These are phyloP conservation scores for Dendroctonus valens DNA, from an alignment of 1,140 invertebrate genomes.

Conservation along the genomic window DNA sequence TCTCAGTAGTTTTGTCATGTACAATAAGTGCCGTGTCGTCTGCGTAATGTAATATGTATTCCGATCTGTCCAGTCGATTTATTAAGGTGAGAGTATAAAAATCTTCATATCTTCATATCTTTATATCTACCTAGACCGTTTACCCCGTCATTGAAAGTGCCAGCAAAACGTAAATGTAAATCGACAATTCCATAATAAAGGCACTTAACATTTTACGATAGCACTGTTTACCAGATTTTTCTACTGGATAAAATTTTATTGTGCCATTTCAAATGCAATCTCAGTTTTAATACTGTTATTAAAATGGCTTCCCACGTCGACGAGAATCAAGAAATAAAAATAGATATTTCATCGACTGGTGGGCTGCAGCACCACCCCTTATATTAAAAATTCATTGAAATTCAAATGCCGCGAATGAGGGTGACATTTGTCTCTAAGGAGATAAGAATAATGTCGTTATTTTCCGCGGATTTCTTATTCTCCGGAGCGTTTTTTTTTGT, in stretches of 20 bases:
- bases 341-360: constrained; percentile 19
- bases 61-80: too few species aligned
- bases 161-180: constrained; percentile 31
- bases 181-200: constrained; percentile 29
- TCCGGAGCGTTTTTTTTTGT: too few species aligned
- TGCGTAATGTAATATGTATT: too few species aligned
- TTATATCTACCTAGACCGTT: constrained; percentile 21
- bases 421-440: not conserved
- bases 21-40: too few species aligned
- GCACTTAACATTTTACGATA: constrained; percentile 32
- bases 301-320: constrained; percentile 25
- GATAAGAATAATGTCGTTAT: too few species aligned
- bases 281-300: constrained; percentile 30
- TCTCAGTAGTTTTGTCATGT: too few species aligned
- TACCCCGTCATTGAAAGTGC: constrained; percentile 22
- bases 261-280: constrained; percentile 26
- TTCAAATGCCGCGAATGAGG: constrained; percentile 11
- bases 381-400: constrained; percentile 28
- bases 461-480: too few species aligned
- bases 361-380: constrained; percentile 2
- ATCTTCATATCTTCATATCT: constrained; percentile 15
- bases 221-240: constrained; percentile 34
- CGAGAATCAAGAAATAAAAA: constrained; percentile 30
- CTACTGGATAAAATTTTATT: constrained; percentile 34
- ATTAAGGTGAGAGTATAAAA: not conserved